Conservation (phyloP, 2,797 vertebrate genomes). For the Geotrypetes seraphini region DNA sequence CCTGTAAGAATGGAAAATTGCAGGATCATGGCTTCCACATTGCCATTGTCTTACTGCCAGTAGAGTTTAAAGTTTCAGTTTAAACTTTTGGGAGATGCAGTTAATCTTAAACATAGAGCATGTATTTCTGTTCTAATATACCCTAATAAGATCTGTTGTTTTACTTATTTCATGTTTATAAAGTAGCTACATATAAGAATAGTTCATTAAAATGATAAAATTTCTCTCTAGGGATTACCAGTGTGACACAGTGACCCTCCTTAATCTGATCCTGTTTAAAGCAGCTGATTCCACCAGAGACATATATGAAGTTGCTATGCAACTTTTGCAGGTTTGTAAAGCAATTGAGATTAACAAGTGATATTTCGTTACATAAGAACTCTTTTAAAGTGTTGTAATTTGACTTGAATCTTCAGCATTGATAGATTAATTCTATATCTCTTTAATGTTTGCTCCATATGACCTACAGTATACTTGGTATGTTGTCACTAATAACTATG, state of each 20-base stretch:
- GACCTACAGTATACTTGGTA: no score
- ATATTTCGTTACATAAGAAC: no score
- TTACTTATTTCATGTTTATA: not conserved
- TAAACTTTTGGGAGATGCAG: no score
- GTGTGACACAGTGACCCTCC: slow-evolving; percentile 95
- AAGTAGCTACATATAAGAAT: not conserved
- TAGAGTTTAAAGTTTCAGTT: no score
- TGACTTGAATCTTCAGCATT: rapidly evolving
- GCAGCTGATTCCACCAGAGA: slow-evolving; percentile 93
- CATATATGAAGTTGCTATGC: slow-evolving; percentile 97
- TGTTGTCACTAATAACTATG: no score
- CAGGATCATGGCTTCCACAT: no score
- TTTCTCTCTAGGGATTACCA: slow-evolving; percentile 84
- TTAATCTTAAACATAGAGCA: no score
- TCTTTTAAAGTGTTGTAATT: not conserved
- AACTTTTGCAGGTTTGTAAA: slow-evolving; percentile 84
- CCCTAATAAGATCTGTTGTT: not conserved
- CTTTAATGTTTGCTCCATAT: no score
- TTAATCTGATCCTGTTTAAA: slow-evolving; percentile 97
- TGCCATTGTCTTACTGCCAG: no score
- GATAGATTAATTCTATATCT: no score
- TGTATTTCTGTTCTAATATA: no score
- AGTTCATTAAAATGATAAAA: slow-evolving; percentile 1
- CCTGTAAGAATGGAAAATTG: no score
- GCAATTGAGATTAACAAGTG: not conserved